Evolutionary conservation across 2,888 invertebrate species (phyloP).

Genomic region (Pollenia angustigena): DNA sequence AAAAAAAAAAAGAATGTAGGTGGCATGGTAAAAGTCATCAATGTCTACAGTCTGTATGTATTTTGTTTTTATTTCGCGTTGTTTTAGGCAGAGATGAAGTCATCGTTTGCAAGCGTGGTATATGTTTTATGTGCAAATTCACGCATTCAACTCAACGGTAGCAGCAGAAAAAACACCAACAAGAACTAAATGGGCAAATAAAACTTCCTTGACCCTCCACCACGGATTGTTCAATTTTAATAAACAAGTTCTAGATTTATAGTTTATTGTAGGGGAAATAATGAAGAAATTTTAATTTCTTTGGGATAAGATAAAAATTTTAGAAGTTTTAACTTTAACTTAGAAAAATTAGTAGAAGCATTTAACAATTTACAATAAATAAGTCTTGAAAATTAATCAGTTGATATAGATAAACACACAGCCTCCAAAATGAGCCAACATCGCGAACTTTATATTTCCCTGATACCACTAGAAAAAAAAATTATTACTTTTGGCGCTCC

Average conservation of each 20-base stretch:
- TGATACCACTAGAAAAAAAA: too few relatives aligned
- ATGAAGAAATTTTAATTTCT: background rate
- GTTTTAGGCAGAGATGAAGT: constrained; percentile 68
- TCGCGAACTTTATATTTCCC: too few relatives aligned
- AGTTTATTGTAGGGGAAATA: background rate
- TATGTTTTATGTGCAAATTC: constrained; percentile 2
- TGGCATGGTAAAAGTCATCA: constrained; percentile 60
- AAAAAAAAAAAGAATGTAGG: constrained; percentile 58
- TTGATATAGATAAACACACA: too few relatives aligned
- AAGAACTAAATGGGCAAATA: constrained; percentile 5
- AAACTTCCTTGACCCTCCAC: background rate
- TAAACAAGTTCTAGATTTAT: background rate
- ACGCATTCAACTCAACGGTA: constrained; percentile 5
- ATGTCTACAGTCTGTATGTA: constrained; percentile 46
- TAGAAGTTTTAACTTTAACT: too few relatives aligned
- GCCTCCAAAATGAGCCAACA: too few relatives aligned
- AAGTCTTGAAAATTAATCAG: too few relatives aligned
- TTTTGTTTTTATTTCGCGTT: constrained; percentile 31
- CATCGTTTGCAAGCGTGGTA: constrained; percentile 56
- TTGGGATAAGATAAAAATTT: background rate
- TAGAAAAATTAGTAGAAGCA: too few relatives aligned
- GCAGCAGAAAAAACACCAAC: background rate
- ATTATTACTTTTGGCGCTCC: too few relatives aligned
- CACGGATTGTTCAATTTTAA: background rate
- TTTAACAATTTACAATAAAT: too few relatives aligned